Percentiles rank a stretch among this genome's conserved stretches.
phyloP scores from a whole-genome alignment of 2,888 invertebrate genomes.

The Ophion costatus region DNA sequence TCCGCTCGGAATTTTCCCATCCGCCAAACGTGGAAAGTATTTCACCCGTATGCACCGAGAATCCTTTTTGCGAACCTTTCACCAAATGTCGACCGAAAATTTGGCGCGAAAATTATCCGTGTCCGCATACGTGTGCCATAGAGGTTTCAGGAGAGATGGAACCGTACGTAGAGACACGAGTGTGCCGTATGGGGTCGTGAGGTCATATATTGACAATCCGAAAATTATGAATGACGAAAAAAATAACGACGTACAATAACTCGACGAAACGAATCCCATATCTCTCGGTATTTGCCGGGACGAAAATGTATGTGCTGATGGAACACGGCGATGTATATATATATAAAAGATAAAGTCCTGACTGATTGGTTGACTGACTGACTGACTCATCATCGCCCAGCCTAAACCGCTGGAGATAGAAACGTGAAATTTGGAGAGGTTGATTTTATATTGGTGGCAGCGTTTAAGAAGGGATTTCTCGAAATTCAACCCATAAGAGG shows the following conservation, averaged over 20 bases:
- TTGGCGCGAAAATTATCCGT: constrained; percentile 19
- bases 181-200: background rate
- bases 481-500: too few relatives aligned
- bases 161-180: background rate
- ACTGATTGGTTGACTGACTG: too few relatives aligned
- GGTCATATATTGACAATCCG: background rate
- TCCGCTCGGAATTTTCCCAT: constrained; percentile 1
- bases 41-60: background rate
- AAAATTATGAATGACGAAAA: background rate
- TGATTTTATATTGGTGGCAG: too few relatives aligned
- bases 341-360: too few relatives aligned
- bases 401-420: too few relatives aligned
- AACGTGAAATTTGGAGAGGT: too few relatives aligned
- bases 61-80: constrained; percentile 21
- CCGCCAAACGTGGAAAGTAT: background rate
- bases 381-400: too few relatives aligned
- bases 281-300: background rate
- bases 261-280: background rate
- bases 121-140: background rate
- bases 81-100: constrained; percentile 37
- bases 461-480: too few relatives aligned
- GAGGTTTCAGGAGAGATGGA: background rate
- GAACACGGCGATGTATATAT: background rate
- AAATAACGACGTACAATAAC: background rate
- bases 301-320: background rate